Evolutionary conservation across 2,888 invertebrate species (phyloP), one percentile per base, ranked within the genome.

Genomic region (Beris morrisii): DNA sequence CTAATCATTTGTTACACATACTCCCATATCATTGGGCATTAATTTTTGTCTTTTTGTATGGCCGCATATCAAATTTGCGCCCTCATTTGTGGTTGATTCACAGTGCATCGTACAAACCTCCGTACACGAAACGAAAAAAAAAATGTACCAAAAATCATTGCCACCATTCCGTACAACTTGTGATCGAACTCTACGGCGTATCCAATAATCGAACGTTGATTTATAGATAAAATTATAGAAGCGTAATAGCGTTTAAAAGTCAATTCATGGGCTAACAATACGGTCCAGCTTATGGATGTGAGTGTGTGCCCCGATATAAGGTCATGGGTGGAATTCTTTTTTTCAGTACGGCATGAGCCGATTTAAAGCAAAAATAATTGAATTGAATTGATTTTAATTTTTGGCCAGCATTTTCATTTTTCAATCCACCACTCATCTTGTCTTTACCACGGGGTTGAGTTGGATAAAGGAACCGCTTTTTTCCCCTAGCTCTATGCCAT

Each of bases 21-120:
- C 38, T 7, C 38, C 38, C 38, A 38, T 38, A 38, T 38, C 38
- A 38, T 38, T 38, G 38, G 4, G 38, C 38, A 38, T 9, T 38
- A 38, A 38, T 38, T 38, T 38, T 38, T 38, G 38, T 38, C 38
- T 38, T 38, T 38, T 38, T 38, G 38, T 38, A 22, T 22, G 22
- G 22, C 50, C 59, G 38, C 59, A 50, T 55, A 67, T 69, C 67
- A 53, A 67, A 67, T 67, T 69, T 61, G 56, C 63, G 65, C 67
- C 67, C 67, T 69, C 67, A 69, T 69, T 69, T 69, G 67, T 63
- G 67, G 67, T 56, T 69, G 59, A 69, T 69, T 69, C 69, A 67
- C 69, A 69, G 58, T 56, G 54, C 65, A 69, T 55, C 67, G 65
- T 67, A 38, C 46, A 46, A 61, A 61, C 61, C 61, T 52, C 31